These are phyloP conservation scores for Phocoena sinus DNA, from an alignment of 2,113 vertebrate genomes.

Conservation along the genomic window DNA sequence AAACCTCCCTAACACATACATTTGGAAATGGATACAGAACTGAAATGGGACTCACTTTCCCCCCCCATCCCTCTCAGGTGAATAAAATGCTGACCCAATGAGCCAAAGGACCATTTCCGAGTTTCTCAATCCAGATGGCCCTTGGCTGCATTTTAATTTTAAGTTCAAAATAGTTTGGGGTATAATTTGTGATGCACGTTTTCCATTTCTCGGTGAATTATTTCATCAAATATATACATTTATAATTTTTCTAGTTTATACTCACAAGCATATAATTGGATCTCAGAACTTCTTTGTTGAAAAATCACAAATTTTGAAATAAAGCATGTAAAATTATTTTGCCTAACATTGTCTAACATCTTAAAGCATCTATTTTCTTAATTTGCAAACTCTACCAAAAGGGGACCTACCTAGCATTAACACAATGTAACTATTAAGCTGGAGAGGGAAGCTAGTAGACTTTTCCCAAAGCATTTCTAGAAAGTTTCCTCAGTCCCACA, in stretches of 20 bases:
- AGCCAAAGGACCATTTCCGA: not conserved
- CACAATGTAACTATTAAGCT: not conserved
- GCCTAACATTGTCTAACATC: not conserved
- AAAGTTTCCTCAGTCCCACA: conserved; percentile 57
- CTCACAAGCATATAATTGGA: not conserved
- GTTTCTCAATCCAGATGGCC: not conserved
- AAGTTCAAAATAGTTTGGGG: not conserved
- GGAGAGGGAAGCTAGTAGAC: not conserved
- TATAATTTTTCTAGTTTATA: not conserved
- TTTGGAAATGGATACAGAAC: not conserved
- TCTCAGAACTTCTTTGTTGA: conserved; percentile 8
- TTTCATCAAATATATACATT: not conserved
- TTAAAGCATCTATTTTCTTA: conserved; percentile 20
- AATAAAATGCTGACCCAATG: not conserved
- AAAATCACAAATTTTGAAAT: conserved; percentile 25
- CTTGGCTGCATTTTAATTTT: not conserved
- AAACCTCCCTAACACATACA: not conserved
- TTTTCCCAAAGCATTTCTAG: conserved; percentile 56
- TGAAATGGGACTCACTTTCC: not conserved
- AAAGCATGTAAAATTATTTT: conserved; percentile 22
- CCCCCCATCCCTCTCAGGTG: not conserved
- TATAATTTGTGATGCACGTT: not conserved
- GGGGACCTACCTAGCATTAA: not conserved
- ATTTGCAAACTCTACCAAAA: not conserved
- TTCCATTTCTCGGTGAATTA: not conserved